Conservation (phyloP, 2,888 invertebrate genomes). For the Stictocephala bisonia region DNA sequence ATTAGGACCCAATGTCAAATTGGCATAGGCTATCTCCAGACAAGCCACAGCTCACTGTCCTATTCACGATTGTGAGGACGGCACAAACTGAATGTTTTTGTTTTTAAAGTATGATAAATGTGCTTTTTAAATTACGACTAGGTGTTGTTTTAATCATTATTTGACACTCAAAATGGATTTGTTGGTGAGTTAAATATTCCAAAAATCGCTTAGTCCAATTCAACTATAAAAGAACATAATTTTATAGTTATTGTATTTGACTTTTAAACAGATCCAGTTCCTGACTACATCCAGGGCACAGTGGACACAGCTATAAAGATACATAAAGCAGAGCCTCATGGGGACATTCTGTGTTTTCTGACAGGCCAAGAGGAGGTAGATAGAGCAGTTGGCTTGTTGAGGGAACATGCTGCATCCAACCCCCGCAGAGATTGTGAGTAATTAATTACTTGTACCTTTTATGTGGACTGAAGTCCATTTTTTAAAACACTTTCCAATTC, state of each 20-base stretch:
- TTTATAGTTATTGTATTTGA: not conserved
- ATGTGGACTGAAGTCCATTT: too few species aligned
- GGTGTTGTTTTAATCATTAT: not conserved
- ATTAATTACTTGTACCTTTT: not conserved
- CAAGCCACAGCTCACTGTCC: too few species aligned
- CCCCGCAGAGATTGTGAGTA: constrained; percentile 33
- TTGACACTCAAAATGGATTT: too few species aligned
- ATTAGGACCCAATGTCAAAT: too few species aligned
- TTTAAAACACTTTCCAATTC: too few species aligned
- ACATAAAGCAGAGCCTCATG: constrained; percentile 82
- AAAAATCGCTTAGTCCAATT: too few species aligned
- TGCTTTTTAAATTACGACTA: too few species aligned
- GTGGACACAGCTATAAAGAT: constrained; percentile 92
- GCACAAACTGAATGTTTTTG: too few species aligned
- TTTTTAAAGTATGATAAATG: too few species aligned
- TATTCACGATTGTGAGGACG: too few species aligned
- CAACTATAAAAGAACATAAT: not conserved
- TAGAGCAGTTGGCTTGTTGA: constrained; percentile 74
- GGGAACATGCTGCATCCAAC: constrained; percentile 68
- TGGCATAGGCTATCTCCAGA: too few species aligned
- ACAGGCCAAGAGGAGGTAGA: constrained; percentile 96
- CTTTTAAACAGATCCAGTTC: constrained; percentile 76
- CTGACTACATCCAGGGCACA: constrained; percentile 88
- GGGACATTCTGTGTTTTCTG: constrained; percentile 92
- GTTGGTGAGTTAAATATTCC: too few species aligned